Evolutionary conservation across 2,888 invertebrate genomes (phyloP).

Genomic region (Calameuta idolon): DNA sequence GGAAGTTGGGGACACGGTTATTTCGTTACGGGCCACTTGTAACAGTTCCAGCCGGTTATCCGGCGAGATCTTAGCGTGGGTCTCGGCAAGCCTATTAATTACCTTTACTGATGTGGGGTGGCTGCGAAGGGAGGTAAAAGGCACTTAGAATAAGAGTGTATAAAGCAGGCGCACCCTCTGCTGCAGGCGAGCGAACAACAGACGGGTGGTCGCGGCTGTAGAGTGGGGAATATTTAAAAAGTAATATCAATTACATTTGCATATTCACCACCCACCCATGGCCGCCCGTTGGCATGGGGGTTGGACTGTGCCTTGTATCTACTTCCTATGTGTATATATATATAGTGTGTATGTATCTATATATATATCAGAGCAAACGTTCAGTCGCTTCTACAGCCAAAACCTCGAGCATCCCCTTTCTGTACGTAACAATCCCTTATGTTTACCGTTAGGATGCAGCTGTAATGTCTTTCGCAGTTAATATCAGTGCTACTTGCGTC

Average conservation of each 20-base stretch:
- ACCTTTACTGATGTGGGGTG: conserved; percentile 46
- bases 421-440: background rate
- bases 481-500: background rate
- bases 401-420: background rate
- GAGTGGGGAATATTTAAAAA: conserved; percentile 66
- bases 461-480: background rate
- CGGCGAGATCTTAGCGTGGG: conserved; percentile 48
- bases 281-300: conserved; percentile 13
- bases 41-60: conserved; percentile 48
- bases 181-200: conserved; percentile 52
- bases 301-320: conserved; percentile 1
- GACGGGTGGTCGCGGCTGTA: conserved; percentile 52
- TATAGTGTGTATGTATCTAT: background rate
- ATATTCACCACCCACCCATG: conserved; percentile 58
- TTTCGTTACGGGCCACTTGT: conserved; percentile 45
- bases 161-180: conserved; percentile 57
- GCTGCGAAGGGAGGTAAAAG: conserved; percentile 52
- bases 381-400: background rate
- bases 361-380: background rate
- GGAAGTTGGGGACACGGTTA: background rate
- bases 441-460: background rate
- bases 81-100: conserved; percentile 61
- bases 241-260: conserved; percentile 67
- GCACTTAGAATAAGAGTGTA: conserved; percentile 61
- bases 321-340: background rate